Evolutionary conservation across 2,888 invertebrate genomes (phyloP), one percentile per base, ranked within the genome.

Genomic region (Phorcus lineatus): DNA sequence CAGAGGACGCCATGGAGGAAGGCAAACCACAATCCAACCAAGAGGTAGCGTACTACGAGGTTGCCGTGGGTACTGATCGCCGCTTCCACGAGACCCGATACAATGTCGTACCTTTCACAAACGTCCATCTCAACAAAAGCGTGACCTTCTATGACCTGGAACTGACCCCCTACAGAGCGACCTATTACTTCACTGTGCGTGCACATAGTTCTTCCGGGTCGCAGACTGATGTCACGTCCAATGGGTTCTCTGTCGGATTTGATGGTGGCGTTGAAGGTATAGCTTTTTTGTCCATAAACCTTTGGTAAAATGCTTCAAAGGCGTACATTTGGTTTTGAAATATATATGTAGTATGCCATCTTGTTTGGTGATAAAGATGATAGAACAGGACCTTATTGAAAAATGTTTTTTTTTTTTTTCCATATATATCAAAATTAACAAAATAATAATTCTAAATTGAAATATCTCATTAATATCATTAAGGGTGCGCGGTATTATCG

Each of bases 171-270:
- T 77, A 81, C 9, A 78, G 74, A 9, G 85, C 85, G 24, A 76
- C 83, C 0, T 89, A 89, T 79, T 89, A 88, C 80, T 85, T 86
- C 53, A 89, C 89, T 47, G 89, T 89, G 11, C 81, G 82, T 22
- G 89, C 88, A 47, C 81, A 86, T 78, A 87, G 88, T 66, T 66
- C 77, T 16, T 83, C 86, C 0, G 82, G 80, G 52, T 80, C 89
- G 6, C 80, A 80, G 62, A 82, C 86, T 2, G 82, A 83, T 16
- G 85, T 87, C 6, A 88, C 86, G 17, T 88, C 88, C 0, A 89
- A 89, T 82, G 86, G 87, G 4, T 86, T 89, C 67, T 82, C 81
- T 74, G 87, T 88, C 1, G 88, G 88, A n/a, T 85, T 82, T 76
- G 82, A 87, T 55, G 83, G 85, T 0, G 84, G 81, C 7, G 83